A percentile compares a stretch with the other conserved stretches of the same genome.
phyloP scores from a whole-genome alignment of 2,797 vertebrate genomes.

The Cryptoblepharus egeriae region DNA sequence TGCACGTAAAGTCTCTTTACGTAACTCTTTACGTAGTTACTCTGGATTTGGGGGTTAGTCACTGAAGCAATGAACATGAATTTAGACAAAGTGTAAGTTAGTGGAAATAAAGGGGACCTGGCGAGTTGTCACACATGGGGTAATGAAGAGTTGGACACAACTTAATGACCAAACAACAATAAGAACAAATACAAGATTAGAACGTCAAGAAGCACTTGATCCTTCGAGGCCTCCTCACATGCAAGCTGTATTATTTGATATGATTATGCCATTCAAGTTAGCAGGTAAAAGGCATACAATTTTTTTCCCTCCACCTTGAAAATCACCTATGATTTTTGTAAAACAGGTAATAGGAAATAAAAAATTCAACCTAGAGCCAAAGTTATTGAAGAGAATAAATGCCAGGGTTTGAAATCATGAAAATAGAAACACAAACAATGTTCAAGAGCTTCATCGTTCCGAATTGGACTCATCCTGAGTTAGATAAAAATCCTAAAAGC shows the following conservation, averaged over 20 bases:
- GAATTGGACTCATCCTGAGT: constrained; percentile 46
- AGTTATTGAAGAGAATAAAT: constrained; percentile 35
- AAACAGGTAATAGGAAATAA: background rate
- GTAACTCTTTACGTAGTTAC: too few species aligned
- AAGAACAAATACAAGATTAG: background rate
- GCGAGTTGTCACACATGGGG: too few species aligned
- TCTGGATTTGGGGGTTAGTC: too few species aligned
- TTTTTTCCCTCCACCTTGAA: constrained; percentile 9
- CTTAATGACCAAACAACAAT: too few species aligned
- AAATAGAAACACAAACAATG: constrained; percentile 45
- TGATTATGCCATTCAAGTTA: constrained; percentile 1
- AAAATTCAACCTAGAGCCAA: background rate
- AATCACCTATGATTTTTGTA: constrained; percentile 10
- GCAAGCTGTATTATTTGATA: constrained; percentile 21
- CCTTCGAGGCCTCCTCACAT: constrained; percentile 49
- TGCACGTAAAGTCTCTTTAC: too few species aligned
- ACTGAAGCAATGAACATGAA: too few species aligned
- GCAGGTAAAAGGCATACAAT: background rate
- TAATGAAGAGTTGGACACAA: too few species aligned
- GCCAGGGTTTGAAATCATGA: constrained; percentile 53
- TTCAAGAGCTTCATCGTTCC: constrained; percentile 5
- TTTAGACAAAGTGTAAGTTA: too few species aligned
- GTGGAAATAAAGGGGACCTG: too few species aligned
- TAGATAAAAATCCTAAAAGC: constrained; percentile 40
- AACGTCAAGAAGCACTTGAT: background rate